Percentiles rank a stretch among this genome's conserved stretches.
phyloP scores from a whole-genome alignment of 2,113 vertebrate species.

The Pangasianodon gigas region DNA sequence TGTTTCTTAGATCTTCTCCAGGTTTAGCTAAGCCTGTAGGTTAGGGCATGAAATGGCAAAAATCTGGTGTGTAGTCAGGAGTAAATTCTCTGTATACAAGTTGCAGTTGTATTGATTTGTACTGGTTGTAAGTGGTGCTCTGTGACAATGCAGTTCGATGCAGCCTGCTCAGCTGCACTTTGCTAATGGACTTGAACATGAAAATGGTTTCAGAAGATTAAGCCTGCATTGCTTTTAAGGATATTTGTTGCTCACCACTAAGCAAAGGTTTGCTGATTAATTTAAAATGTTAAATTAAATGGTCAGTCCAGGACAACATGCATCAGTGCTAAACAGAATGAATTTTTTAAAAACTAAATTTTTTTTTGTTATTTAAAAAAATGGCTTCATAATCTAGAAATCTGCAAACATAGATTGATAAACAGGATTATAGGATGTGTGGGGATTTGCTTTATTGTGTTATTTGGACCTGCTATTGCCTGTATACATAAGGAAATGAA shows the following conservation, averaged over 20 bases:
- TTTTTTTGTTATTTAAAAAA: background rate
- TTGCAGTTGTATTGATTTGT: conserved; percentile 29
- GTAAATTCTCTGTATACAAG: background rate
- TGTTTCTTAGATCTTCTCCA: background rate
- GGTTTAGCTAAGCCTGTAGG: background rate
- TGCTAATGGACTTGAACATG: conserved; percentile 44
- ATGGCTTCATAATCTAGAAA: background rate
- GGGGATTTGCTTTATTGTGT: background rate
- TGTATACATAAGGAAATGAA: background rate
- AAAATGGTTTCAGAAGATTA: conserved; percentile 30
- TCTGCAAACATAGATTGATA: background rate
- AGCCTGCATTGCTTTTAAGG: background rate
- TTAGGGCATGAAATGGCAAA: background rate
- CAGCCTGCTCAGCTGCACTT: conserved; percentile 27
- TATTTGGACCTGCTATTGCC: background rate
- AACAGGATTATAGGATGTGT: background rate
- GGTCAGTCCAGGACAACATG: background rate
- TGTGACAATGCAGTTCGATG: conserved; percentile 32
- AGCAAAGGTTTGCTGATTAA: conserved; percentile 51
- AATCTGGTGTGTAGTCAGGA: background rate
- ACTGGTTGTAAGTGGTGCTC: conserved; percentile 12
- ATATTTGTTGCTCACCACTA: conserved; percentile 46
- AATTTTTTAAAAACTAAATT: background rate
- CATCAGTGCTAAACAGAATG: background rate
- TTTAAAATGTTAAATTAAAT: conserved; percentile 58